Evolutionary conservation across 2,113 vertebrate species (phyloP).

Genomic region (Prunella himalayana): DNA sequence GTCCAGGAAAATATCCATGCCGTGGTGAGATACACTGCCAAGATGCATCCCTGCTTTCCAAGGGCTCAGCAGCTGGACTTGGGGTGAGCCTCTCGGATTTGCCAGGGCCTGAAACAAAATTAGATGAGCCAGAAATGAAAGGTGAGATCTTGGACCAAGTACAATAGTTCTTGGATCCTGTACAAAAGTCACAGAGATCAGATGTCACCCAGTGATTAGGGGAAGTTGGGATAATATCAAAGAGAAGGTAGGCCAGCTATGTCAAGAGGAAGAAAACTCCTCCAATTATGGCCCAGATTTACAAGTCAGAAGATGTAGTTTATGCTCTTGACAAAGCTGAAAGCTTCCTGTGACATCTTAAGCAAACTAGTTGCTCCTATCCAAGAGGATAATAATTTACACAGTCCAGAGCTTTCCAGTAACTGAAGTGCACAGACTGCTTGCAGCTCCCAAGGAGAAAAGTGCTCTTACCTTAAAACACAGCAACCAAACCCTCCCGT

Average conservation of each 20-base stretch:
- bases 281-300: not conserved
- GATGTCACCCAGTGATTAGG: not conserved
- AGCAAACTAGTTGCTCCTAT: not conserved
- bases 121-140: not conserved
- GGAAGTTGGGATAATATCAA: not conserved
- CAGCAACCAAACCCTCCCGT: not conserved
- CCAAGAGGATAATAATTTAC: not conserved
- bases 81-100: not conserved
- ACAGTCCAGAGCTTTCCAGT: not conserved
- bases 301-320: not conserved
- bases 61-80: not conserved
- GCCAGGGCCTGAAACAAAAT: not conserved
- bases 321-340: not conserved
- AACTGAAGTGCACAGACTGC: not conserved
- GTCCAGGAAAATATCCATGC: not conserved
- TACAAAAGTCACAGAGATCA: conserved; percentile 11
- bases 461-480: not conserved
- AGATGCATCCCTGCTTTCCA: not conserved
- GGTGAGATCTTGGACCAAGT: not conserved
- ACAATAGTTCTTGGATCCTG: not conserved
- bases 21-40: accelerated
- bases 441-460: not conserved
- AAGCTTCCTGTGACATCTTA: not conserved
- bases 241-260: not conserved
- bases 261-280: not conserved